Conservation (phyloP, 2,797 vertebrate species). For the Silurus aristotelis region DNA sequence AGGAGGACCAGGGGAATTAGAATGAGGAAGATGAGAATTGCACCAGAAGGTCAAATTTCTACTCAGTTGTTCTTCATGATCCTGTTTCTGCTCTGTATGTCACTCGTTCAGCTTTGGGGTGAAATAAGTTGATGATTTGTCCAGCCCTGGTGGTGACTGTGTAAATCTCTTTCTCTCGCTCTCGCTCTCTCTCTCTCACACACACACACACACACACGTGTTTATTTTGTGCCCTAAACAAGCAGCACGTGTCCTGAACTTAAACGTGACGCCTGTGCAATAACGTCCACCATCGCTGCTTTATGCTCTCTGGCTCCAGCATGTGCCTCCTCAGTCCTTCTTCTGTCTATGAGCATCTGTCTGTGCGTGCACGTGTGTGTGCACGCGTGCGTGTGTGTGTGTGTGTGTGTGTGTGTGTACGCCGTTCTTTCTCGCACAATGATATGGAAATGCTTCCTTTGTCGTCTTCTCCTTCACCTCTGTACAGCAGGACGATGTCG, state of each 20-base stretch:
- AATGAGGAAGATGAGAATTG: too few relatives aligned
- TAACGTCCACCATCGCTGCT: not conserved
- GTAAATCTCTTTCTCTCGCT: not conserved
- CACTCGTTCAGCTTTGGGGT: too few relatives aligned
- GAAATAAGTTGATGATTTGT: not conserved
- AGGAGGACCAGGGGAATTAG: too few relatives aligned
- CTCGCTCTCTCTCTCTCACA: not conserved
- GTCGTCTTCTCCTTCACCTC: not conserved
- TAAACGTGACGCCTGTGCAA: not conserved
- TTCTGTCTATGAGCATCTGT: not conserved
- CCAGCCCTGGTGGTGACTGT: not conserved
- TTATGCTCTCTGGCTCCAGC: not conserved
- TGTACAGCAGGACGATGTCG: not conserved
- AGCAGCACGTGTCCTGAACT: not conserved
- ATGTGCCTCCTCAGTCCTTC: not conserved
- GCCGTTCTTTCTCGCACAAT: not conserved
- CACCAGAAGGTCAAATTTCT: too few relatives aligned
- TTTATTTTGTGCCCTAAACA: not conserved
- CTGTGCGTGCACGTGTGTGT: not conserved
- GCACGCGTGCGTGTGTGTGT: not conserved
- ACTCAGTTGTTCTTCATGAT: too few relatives aligned
- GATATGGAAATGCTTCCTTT: slow-evolving; percentile 15
- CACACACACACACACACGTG: not conserved
- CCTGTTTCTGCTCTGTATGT: too few relatives aligned
- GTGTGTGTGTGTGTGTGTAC: not conserved